Conservation (phyloP, 2,797 vertebrate genomes). For the Mormyrops boulengeri region DNA sequence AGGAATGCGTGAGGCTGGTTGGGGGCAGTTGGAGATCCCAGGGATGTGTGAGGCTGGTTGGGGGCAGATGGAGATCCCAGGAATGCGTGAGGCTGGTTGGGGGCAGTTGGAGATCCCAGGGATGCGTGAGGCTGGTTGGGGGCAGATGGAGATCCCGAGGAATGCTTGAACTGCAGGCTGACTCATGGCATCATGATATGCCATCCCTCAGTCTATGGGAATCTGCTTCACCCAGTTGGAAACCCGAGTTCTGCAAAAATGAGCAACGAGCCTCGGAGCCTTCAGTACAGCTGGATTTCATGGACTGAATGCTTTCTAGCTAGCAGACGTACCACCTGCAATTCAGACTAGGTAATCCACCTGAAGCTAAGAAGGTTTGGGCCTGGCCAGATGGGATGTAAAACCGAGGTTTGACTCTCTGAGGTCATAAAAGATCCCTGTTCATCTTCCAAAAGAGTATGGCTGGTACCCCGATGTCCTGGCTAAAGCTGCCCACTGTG, state of each 20-base stretch:
- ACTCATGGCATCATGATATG: not conserved
- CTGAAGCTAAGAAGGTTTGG: not conserved
- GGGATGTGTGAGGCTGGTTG: not conserved
- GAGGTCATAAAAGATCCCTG: not conserved
- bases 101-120: no score
- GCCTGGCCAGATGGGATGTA: not conserved
- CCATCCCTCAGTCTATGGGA: not conserved
- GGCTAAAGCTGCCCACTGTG: not conserved
- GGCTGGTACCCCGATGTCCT: not conserved
- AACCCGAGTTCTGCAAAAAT: not conserved
- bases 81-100: not conserved
- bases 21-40: not conserved
- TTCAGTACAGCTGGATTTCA: not conserved
- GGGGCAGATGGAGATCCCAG: not conserved
- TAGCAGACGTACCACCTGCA: not conserved
- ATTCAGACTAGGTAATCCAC: not conserved
- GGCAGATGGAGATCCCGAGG: no score
- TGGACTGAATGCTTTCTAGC: not conserved
- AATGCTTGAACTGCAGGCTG: not conserved
- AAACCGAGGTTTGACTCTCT: not conserved
- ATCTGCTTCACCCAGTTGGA: not conserved
- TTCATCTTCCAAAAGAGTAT: not conserved
- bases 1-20: not conserved
- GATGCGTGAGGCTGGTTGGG: no score
- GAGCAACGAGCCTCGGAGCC: not conserved